Evolutionary conservation across 1,140 invertebrate species (phyloP), one percentile per base, ranked within the genome.

Genomic region (Stegodyphus mimosarum): DNA sequence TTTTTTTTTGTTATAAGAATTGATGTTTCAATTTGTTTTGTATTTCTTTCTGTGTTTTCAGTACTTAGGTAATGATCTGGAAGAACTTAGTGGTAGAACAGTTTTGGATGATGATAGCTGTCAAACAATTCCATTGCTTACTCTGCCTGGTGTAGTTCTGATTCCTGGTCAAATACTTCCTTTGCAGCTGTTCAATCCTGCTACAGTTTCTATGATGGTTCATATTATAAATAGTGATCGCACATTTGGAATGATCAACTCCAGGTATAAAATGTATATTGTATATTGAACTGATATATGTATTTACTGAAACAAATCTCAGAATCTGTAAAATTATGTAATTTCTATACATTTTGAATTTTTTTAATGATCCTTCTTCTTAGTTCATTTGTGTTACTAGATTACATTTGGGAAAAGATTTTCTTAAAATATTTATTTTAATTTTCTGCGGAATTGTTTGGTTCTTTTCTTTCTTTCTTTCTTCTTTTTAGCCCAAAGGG

Each of bases 161-260:
- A 93, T 95, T 81, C 95, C 95, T 49, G 94, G 94, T 7, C 94
- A 95, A 89, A 94, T 93, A 48, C 89, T 95, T 50, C 95, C 95
- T 2, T 91, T 95, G 33, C 93, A 93, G 86, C 90, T 94, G n/a
- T 93, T 92, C 86, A 91, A 92, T 64, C 88, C 90, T 50, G 89
- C 90, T 50, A 90, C 90, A 63, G 92, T 93, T 53, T 90, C 92
- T 55, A 93, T 94, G 93, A 89, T 93, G 55, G 90, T 90, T 83
- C 89, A 89, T n/a, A 91, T 92, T 77, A 92, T 94, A 48, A 89
- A 91, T 33, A 91, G 91, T 49, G 92, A 94, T 88, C 90, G 92
- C 53, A 93, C 93, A 18, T 93, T 94, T 89, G 94, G 94, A 13
- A 90, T 94, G 63, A 91, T 93, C 15, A 92, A 92, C 86, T 89